Base-by-base conservation (phyloP, 2,888 invertebrate genomes). In the Macaria notata region DNA sequence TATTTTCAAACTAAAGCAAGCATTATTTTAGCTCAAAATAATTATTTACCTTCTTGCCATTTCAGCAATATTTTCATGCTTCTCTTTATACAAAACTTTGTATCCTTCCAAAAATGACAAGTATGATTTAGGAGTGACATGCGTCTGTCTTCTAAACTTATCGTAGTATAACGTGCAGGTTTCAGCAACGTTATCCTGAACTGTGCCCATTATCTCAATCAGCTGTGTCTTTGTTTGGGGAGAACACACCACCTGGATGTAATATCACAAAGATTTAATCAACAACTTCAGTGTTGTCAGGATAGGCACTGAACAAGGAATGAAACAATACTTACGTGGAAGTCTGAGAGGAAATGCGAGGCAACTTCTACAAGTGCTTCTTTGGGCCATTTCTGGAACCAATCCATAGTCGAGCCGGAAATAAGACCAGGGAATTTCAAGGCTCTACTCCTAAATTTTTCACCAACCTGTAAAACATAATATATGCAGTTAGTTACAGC, bases 61-160 rank as follows among this genome's bases (percentile, higher is more conserved):
- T 38, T 92, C 91, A 46, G 95, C 94, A 69, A 98, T 97, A 65
- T 94, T 93, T 0, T 92, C 86, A 64, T 96, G 94, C 75, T 95
- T 95, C 52, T 94, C 93, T 44, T 92, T 92, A 72, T 98, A 98
- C 19, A 97, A 91, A 1, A 83, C 81, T 83, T 98, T 97, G 78
- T 98, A 98, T 3, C 95, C 95, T 56, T 93, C 94, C 66, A 98
- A 88, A 80, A 97, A 98, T 0, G 96, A 95, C 48, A 98, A 92
- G 75, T 96, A 96, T 0, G 98, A 97, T 81, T 97, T 98, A 1
- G 98, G 98, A 0, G 98, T 98, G 0, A 98, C 97, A 78, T 96
- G 96, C 0, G 96, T 94, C 74, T 95, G 95, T 52, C 98, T 93
- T 36, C 98, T 93, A 79, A 95, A 98, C 66, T 94, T 93, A 51